Evolutionary conservation across 1,140 invertebrate genomes (phyloP).

Genomic region (Eubasilissa regina): DNA sequence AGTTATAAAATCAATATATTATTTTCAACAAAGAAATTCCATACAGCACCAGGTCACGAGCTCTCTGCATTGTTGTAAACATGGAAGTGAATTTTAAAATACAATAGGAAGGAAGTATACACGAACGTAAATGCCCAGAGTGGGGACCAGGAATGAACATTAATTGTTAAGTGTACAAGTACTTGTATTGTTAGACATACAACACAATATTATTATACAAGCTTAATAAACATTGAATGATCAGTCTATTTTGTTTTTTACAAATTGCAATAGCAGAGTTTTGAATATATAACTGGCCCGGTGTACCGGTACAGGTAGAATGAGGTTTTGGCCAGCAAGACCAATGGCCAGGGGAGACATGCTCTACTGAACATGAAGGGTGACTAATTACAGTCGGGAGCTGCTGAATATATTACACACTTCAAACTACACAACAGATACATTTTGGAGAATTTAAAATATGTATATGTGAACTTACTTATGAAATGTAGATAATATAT

Average conservation of each 20-base stretch:
- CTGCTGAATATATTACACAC: conserved; percentile 67
- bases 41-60: conserved; percentile 29
- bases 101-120: conserved; percentile 59
- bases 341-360: conserved; percentile 67
- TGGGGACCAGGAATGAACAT: conserved; percentile 49
- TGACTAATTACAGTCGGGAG: conserved; percentile 72
- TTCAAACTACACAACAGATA: conserved; percentile 45
- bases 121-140: conserved; percentile 50
- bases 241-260: background rate
- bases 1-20: conserved; percentile 31
- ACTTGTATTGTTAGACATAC: conserved; percentile 19
- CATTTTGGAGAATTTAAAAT: no score
- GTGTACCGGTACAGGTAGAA: conserved; percentile 50
- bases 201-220: conserved; percentile 19
- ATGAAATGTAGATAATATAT: no score
- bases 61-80: conserved; percentile 32
- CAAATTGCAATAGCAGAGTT: background rate
- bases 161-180: conserved; percentile 29
- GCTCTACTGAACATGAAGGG: conserved; percentile 71
- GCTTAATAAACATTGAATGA: background rate
- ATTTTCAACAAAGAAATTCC: conserved; percentile 17
- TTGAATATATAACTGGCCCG: conserved; percentile 25
- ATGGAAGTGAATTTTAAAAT: conserved; percentile 46
- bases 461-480: no score
- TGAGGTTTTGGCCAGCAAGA: conserved; percentile 55